Evolutionary conservation across 2,797 vertebrate species (phyloP), one percentile per base, ranked within the genome.

Genomic region (Tangara arthus): DNA sequence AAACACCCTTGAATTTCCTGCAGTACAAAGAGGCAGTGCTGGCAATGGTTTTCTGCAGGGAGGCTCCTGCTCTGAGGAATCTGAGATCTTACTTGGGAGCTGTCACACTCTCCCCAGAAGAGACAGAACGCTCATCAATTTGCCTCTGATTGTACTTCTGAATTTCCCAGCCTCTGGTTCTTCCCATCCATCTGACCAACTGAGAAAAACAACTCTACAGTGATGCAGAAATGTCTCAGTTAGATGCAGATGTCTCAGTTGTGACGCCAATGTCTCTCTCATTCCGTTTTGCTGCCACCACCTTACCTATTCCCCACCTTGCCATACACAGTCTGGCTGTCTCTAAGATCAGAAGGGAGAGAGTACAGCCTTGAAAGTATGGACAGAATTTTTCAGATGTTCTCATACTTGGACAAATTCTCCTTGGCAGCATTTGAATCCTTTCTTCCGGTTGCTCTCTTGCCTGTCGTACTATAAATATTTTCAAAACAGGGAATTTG

Each of bases 161-260:
- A 86, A 55, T 47, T 76, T 18, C 30, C 12, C 35, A 60, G n/a
- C 6, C 56, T 76, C 63, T 66, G 20, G 12, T 32, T 93, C 68
- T 50, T 61, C 56, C 50, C 23, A 65, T 50, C 11, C 19, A 37
- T 15, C 44, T 5, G 6, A 71, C 14, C 14, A 56, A 34, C 28
- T 2, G 2, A 60, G 53, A 41, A 64, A 70, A 80, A 56, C 24
- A 72, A 30, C 23, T n/a, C 59, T 50, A 6, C 23, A 47, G 5
- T 37, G 24, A 23, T 19, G 13, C 6, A 57, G 55, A 73, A 72
- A n/a, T 21, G 3, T 37, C 39, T 75, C 41, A 0, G 0, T 70
- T 89, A 44, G 34, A 56, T 3, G 2, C 37, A 69, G 24, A 52
- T 9, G 3, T 60, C n/a, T 71, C 41, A 3, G 0, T 35, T 83